Evolutionary conservation across 2,797 vertebrate species (phyloP), one percentile per base, ranked within the genome.

Genomic region (Karalla daura): DNA sequence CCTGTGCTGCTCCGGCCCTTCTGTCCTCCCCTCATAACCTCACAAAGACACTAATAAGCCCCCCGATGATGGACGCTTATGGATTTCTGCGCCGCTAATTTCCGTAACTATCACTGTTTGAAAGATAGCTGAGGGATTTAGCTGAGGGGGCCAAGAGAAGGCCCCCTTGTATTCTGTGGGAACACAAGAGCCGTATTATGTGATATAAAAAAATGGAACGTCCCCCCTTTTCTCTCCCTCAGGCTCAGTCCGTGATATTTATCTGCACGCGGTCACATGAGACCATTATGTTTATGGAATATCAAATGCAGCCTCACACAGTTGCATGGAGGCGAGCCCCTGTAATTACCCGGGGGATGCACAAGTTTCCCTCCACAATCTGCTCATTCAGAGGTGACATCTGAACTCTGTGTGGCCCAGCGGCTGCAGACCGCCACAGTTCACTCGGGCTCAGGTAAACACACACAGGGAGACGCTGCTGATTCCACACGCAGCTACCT

Each of bases 91-190:
- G 88, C 95, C 43, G 89, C 96, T 98, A 96, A 97, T 98, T 98
- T 98, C 97, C 96, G 94, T 97, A 97, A 97, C 96, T 95, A 97
- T 96, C 94, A 93, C 94, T 93, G 96, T 94, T 92, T 98, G 97
- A 98, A 96, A 98, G 97, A 98, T 91, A 94, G 95, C 96, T 92
- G 80, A 80, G 91, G 95, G 95, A 96, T 96, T 95, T 95, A 86
- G 88, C 78, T 83, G 85, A 87, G 80, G 78, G 94, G 71, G 91
- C 92, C 89, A 86, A 89, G 91, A 91, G 90, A 91, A 94, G 87
- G 94, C 92, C 92, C 90, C 88, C 92, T 84, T 91, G 92, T 94
- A 93, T 87, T 70, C 88, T 85, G 70, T 81, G 86, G 83, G 88
- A 93, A 94, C 93, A 99, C 96, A 97, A 94, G 95, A 95, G 95